Conservation (phyloP, 2,888 invertebrate genomes). For the Dromius quadrimaculatus region DNA sequence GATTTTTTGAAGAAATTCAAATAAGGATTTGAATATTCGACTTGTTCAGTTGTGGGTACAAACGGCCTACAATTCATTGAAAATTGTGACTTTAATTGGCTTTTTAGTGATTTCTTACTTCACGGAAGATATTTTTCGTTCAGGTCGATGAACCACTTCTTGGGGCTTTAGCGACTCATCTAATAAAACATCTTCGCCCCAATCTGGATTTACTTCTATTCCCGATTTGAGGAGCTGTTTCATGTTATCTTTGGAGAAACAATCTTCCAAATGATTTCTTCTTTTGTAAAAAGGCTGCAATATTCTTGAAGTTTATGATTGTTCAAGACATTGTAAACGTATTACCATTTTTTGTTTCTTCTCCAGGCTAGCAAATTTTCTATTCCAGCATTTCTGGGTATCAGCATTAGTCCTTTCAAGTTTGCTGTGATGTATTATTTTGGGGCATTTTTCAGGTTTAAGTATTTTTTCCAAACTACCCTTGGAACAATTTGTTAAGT, state of each 20-base stretch:
- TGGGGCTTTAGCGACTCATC: too few relatives aligned
- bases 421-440: constrained; percentile 50
- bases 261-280: constrained; percentile 22
- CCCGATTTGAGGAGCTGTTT: constrained; percentile 4
- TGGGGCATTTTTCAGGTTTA: constrained; percentile 54
- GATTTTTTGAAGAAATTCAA: constrained; percentile 62
- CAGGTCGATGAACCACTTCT: too few relatives aligned
- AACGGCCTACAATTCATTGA: too few relatives aligned
- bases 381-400: constrained; percentile 60
- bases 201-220: constrained; percentile 21
- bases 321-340: neutral
- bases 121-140: too few relatives aligned
- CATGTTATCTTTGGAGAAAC: constrained; percentile 32
- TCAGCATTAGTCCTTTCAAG: constrained; percentile 57
- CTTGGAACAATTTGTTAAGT: too few relatives aligned
- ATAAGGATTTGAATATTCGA: constrained; percentile 59
- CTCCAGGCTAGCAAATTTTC: constrained; percentile 60
- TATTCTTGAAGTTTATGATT: neutral
- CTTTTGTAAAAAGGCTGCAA: constrained; percentile 41
- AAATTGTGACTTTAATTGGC: too few relatives aligned
- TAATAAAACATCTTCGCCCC: constrained; percentile 4
- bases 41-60: too few relatives aligned
- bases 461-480: too few relatives aligned
- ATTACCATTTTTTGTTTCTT: constrained; percentile 59
- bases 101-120: too few relatives aligned